These are phyloP conservation scores for Rhyacophila evoluta DNA, from an alignment of 2,888 invertebrate genomes.

Conservation along the genomic window DNA sequence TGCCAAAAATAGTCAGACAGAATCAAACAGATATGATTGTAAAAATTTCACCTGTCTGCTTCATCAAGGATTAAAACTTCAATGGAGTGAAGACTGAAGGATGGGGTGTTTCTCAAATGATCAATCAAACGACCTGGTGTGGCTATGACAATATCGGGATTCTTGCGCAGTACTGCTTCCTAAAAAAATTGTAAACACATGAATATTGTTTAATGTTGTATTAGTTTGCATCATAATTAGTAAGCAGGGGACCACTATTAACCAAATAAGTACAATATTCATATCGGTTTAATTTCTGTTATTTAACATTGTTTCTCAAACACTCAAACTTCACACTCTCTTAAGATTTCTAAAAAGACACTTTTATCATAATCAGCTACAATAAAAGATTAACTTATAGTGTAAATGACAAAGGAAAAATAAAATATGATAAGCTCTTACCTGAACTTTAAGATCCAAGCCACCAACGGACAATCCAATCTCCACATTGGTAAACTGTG, in stretches of 20 bases:
- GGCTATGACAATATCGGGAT: constrained; percentile 97
- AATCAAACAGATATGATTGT: too few relatives aligned
- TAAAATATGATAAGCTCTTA: constrained; percentile 54
- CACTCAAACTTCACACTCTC: too few relatives aligned
- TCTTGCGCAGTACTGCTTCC: constrained; percentile 85
- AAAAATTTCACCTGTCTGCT: constrained; percentile 69
- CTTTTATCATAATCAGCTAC: too few relatives aligned
- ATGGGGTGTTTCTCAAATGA: constrained; percentile 95
- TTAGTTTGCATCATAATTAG: too few relatives aligned
- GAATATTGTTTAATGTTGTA: too few relatives aligned
- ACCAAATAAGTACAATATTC: too few relatives aligned
- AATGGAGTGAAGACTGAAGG: constrained; percentile 88
- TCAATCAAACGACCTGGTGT: constrained; percentile 98
- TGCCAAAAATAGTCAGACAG: too few relatives aligned
- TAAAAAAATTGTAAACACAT: too few relatives aligned
- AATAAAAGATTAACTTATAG: background rate
- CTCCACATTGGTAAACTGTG: constrained; percentile 87
- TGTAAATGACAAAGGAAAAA: background rate
- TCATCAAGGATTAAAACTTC: constrained; percentile 83
- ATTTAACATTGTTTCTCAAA: too few relatives aligned
- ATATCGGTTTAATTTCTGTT: too few relatives aligned
- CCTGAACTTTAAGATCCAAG: constrained; percentile 82
- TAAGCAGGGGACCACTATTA: too few relatives aligned
- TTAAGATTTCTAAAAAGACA: too few relatives aligned
- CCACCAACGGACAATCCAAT: constrained; percentile 90